phyloP scores from a whole-genome alignment of 2,888 invertebrate species.

The Acanthosepion esculentum region DNA sequence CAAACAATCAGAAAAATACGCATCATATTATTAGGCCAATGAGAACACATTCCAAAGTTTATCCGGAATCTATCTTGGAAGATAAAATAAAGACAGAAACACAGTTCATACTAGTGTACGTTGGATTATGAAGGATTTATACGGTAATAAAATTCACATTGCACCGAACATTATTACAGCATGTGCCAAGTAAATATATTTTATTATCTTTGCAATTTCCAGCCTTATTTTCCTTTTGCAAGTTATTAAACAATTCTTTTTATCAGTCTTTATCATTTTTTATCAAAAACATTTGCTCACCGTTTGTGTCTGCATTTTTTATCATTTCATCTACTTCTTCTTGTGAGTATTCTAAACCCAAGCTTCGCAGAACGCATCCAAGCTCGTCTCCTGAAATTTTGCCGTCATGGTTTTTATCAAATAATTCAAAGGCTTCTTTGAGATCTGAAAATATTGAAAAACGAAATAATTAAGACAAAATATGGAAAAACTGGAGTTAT shows the following conservation, averaged over 20 bases:
- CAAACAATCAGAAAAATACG: no score
- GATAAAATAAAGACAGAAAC: no score
- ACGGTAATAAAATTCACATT: no score
- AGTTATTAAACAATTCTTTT: neutral
- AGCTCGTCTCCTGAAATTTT: slow-evolving; percentile 70
- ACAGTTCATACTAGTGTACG: no score
- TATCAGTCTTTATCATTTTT: neutral
- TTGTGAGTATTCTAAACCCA: slow-evolving; percentile 66
- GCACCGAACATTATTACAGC: no score
- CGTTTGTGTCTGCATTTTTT: slow-evolving; percentile 68
- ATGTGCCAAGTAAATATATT: neutral
- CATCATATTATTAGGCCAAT: no score
- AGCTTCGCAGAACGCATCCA: slow-evolving; percentile 64
- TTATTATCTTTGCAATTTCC: neutral
- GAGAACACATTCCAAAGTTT: no score
- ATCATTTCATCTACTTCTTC: slow-evolving; percentile 70
- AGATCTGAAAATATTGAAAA: slow-evolving; percentile 60
- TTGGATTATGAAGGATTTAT: neutral
- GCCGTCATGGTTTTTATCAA: slow-evolving; percentile 70
- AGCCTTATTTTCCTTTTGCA: neutral
- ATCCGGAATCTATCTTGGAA: no score
- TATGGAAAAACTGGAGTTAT: neutral
- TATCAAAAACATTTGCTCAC: slow-evolving; percentile 55
- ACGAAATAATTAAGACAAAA: neutral
- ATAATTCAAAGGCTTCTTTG: slow-evolving; percentile 69